phyloP scores from a whole-genome alignment of 2,797 vertebrate genomes.

The Eulemur coronatus region DNA sequence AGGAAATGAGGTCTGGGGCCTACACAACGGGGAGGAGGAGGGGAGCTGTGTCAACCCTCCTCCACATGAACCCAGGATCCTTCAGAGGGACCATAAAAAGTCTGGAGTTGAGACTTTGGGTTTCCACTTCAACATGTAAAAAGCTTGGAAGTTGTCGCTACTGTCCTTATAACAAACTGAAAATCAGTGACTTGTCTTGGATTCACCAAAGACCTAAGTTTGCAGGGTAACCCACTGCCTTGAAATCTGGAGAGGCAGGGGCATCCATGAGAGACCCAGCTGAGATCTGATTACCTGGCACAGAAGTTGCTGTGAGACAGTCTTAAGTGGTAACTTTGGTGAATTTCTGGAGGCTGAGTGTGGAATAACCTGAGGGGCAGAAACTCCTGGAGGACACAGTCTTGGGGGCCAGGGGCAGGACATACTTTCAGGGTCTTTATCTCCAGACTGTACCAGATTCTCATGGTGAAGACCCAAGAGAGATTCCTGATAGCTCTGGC shows the following conservation, averaged over 20 bases:
- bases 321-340: neutral
- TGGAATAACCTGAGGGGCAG: neutral
- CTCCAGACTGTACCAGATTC: neutral
- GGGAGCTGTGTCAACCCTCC: neutral
- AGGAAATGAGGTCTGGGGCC: neutral
- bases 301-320: neutral
- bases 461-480: neutral
- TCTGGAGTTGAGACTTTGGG: neutral
- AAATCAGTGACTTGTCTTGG: neutral
- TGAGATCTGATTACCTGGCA: neutral
- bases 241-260: neutral
- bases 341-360: neutral
- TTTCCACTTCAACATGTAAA: neutral
- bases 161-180: neutral
- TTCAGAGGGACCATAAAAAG: neutral
- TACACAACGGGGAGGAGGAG: neutral
- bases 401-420: neutral
- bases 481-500: neutral
- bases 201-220: neutral
- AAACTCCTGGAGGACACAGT: neutral
- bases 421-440: neutral
- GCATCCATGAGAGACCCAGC: neutral
- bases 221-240: neutral
- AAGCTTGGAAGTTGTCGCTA: neutral
- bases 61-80: neutral